Base-by-base conservation (phyloP, 2,888 invertebrate species). In the Gortyna flavago region DNA sequence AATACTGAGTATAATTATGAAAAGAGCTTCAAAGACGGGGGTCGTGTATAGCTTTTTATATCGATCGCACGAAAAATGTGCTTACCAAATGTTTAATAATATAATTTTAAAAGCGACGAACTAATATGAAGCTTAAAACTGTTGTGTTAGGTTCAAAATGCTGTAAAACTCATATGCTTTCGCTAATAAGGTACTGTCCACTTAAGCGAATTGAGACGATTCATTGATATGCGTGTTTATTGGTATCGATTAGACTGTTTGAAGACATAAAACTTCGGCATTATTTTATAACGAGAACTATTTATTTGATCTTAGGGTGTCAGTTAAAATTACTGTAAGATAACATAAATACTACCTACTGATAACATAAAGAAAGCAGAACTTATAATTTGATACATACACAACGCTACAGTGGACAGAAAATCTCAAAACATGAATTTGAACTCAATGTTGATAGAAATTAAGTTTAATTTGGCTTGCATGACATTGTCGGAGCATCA, bases 381-480 rank as follows among this genome's bases (percentile, higher is more conserved):
- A 48, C 0, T 44, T 51, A 18, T 29, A 18, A 70, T 70, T 70
- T 70, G 3, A 59, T 48, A 8, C 16, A 51, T 32, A 38, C 16
- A 11, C 29, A 11, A 57, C 51, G 66, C 51, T 32, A 25, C 62
- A 75, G 65, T 82, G 85, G 75, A 79, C 75, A 75, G 61, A 68
- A 59, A 38, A 35, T 64, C n/a, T 54, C 9, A 8, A 59, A 70
- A 51, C 18, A 29, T 35, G 18, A 79, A 65, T 72, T 61, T 25
- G n/a, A 75, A 57, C 41, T 72, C 41, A 57, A 61, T 70, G 48
- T 69, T 61, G 7, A 66, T 74, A 54, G 54, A 25, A 68, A 44
- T 80, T 67, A 72, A 66, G 70, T 74, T 77, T 77, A 71, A 79
- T 85, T 87, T 85, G 68, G 86, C 85, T 80, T 88, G 88, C 87